Base-by-base conservation (phyloP, 2,113 vertebrate species). In the Chamaea fasciata region DNA sequence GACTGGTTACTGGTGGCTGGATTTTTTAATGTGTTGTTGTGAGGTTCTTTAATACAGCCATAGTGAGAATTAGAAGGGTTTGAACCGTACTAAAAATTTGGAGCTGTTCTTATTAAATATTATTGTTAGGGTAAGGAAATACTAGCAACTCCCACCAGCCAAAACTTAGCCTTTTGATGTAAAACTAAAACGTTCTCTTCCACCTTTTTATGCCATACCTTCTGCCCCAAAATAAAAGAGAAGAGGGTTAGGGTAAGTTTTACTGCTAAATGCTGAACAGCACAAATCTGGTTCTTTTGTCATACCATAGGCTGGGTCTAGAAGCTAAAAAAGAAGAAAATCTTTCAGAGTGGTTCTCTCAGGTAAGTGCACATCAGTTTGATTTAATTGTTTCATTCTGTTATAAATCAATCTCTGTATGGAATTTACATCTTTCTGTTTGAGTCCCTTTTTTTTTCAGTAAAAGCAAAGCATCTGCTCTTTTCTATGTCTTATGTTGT, bases 291-390 rank as follows among this genome's bases (percentile, higher is more conserved):
- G 0, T 82, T 87, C 10, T 96, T 96, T 92, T 94, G 26, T 90
- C 35, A 39, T 80, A 49, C 18, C 46, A 0, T 69, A 99, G 99
- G 88, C 96, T 99, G 97, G 99, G 99, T 71, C 97, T 99, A 80
- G 99, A 99, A 97, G 98, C 98, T 42, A 99, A 98, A 97, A 99
- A 99, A 95, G 99, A 99, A 97, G 99, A 99, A 96, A 99, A 99
- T 94, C 97, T 99, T 89, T 97, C 99, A 46, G 99, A 99, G 47
- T 99, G 99, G 99, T 99, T 99, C 94, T 99, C 99, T 94, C 99
- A 99, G 98, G 99, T 99, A 97, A 91, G 95, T 90, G n/a, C 39
- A 23, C 8, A 49, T 94, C 49, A 52, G 8, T 94, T 89, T 90
- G 46, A 63, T 86, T 35, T 87, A 18, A 60, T 57, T 57, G 24